Evolutionary conservation across 1,140 invertebrate genomes (phyloP), one percentile per base, ranked within the genome.

Genomic region (Pseudomyrmex sp.): DNA sequence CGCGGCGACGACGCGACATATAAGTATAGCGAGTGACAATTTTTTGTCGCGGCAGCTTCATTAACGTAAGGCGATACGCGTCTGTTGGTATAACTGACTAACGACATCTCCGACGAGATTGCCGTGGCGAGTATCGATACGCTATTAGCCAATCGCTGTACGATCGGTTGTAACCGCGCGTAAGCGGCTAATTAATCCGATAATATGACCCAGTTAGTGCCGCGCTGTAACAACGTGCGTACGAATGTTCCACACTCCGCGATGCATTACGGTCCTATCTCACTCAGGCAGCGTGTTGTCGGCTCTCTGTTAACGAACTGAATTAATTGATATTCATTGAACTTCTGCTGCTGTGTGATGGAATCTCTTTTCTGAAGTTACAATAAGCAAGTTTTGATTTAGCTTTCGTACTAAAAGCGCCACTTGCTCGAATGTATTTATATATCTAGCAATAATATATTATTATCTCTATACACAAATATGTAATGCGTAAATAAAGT

Each of bases 291-390:
- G 56, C 63, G 54, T 76, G 59, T 26, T 13, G 63, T 59, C n/a
- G 61, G 62, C 59, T 61, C 75, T 61, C 66, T 82, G 61, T 88
- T 92, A 92, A 92, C 90, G 89, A 92, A 88, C 90, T 92, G 89
- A 91, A 92, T 92, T 91, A 92, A 92, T 91, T 92, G 91, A 92
- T 90, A 84, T 82, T 88, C 88, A 87, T 90, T 90, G 88, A 91
- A 89, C 89, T 85, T 35, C 5, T 35, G 35, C 65, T 82, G 82
- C 86, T 84, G 5, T 84, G 82, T 85, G 76, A 80, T 82, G 76
- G 82, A 88, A 86, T 86, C 72, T 83, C 90, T 91, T 90, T 91
- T 90, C 83, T 89, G 83, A 84, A 89, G 80, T 92, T 90, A 89
- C 89, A 91, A 91, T 86, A 90, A 86, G 74, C 56, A 54, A 83